Evolutionary conservation across 1,140 invertebrate genomes (phyloP).

Genomic region (Apis laboriosa): DNA sequence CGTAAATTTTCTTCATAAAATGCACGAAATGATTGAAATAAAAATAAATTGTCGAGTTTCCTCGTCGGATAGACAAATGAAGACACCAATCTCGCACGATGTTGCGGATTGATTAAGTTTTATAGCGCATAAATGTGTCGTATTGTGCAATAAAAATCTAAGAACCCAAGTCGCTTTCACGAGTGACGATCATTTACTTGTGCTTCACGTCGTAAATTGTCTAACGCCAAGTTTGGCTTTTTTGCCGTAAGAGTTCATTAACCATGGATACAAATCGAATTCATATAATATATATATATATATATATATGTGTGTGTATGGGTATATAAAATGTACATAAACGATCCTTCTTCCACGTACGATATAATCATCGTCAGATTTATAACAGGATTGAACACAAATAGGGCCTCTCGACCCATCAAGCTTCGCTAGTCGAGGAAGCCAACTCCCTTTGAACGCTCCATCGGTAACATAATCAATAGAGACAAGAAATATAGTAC

Average conservation of each 20-base stretch:
- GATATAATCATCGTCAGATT: constrained; percentile 60
- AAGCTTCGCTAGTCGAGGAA: constrained; percentile 45
- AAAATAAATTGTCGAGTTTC: background rate
- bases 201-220: background rate
- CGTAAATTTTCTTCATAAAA: background rate
- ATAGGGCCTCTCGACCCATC: constrained; percentile 65
- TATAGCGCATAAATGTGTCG: background rate
- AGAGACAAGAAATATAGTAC: constrained; percentile 57
- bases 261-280: constrained; percentile 1
- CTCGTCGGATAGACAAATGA: background rate
- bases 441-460: constrained; percentile 56
- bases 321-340: background rate
- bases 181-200: background rate
- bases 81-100: background rate
- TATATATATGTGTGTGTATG: background rate
- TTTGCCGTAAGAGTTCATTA: constrained; percentile 17
- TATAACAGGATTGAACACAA: constrained; percentile 69
- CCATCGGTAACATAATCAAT: constrained; percentile 59
- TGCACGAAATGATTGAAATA: background rate
- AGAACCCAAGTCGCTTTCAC: background rate
- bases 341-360: constrained; percentile 5
- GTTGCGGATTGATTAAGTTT: background rate
- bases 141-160: background rate
- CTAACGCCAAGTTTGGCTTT: background rate
- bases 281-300: too few species aligned